Evolutionary conservation across 2,113 vertebrate genomes (phyloP).

Genomic region (Chlorodrepanis virens): DNA sequence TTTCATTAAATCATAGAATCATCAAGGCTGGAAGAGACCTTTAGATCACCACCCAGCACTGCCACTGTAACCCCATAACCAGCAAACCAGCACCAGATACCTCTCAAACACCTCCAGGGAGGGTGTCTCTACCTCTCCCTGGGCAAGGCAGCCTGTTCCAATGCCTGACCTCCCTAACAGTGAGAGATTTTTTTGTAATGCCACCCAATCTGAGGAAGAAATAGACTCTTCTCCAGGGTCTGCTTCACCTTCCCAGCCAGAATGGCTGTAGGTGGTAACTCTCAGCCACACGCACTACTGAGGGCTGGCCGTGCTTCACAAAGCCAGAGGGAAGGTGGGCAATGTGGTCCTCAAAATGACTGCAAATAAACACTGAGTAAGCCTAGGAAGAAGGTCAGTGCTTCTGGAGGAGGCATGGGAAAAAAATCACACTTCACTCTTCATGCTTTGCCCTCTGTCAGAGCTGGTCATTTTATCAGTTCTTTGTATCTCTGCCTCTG

Average conservation of each 20-base stretch:
- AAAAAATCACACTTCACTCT: not conserved
- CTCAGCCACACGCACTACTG: rapidly evolving
- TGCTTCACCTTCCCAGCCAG: not conserved
- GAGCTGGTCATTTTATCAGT: not conserved
- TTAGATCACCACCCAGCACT: not conserved
- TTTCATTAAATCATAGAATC: not conserved
- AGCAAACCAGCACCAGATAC: not conserved
- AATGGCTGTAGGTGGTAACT: not conserved
- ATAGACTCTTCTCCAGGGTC: not conserved
- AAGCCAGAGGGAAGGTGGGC: not conserved
- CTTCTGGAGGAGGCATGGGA: not conserved
- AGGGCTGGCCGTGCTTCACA: not conserved
- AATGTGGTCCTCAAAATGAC: not conserved
- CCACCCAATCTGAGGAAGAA: not conserved
- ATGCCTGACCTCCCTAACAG: not conserved
- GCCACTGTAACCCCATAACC: not conserved
- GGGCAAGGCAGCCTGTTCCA: not conserved
- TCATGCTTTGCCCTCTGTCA: not conserved
- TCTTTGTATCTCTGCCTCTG: not conserved
- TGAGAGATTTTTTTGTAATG: too few species aligned
- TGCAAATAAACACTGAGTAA: not conserved
- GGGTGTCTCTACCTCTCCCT: not conserved
- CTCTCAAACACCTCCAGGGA: not conserved
- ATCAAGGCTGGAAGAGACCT: not conserved
- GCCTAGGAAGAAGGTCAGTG: not conserved